These are phyloP conservation scores for Ceuthmochares aereus DNA, from an alignment of 2,113 vertebrate species.

Conservation along the genomic window DNA sequence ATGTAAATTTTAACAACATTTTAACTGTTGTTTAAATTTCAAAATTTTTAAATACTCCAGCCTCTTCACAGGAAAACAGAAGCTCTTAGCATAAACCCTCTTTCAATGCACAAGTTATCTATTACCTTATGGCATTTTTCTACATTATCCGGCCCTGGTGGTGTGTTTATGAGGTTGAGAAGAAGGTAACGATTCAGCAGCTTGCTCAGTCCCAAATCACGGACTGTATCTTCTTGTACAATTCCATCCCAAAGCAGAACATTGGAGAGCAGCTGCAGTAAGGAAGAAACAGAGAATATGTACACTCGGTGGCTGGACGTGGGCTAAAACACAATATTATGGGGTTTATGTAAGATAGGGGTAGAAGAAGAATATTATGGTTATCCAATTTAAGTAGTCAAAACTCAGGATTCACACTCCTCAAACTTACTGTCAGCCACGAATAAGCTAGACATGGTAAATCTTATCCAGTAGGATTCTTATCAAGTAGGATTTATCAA, in stretches of 20 bases:
- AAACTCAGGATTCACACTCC: not conserved
- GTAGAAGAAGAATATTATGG: not conserved
- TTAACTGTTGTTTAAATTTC: not conserved
- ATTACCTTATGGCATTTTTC: constrained; percentile 85
- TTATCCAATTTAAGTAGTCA: not conserved
- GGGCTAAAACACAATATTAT: not conserved
- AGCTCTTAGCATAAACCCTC: not conserved
- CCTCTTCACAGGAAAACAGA: not conserved
- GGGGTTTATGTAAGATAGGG: not conserved
- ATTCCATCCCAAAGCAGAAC: constrained; percentile 87
- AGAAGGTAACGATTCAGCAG: constrained; percentile 90
- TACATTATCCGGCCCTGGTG: constrained; percentile 41
- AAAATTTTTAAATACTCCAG: not conserved
- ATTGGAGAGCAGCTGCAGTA: constrained; percentile 84
- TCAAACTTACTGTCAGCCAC: not conserved
- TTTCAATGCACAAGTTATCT: not conserved
- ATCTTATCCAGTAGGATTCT: not conserved
- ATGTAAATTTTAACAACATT: not conserved
- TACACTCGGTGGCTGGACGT: not conserved
- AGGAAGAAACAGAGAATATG: not conserved
- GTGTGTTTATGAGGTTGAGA: constrained; percentile 80
- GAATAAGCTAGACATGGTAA: not conserved
- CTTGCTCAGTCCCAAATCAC: constrained; percentile 87
- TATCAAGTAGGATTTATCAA: too few relatives aligned
- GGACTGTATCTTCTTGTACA: constrained; percentile 79